These are phyloP conservation scores for Graphium colonna DNA, from an alignment of 2,888 invertebrate genomes.

Conservation along the genomic window DNA sequence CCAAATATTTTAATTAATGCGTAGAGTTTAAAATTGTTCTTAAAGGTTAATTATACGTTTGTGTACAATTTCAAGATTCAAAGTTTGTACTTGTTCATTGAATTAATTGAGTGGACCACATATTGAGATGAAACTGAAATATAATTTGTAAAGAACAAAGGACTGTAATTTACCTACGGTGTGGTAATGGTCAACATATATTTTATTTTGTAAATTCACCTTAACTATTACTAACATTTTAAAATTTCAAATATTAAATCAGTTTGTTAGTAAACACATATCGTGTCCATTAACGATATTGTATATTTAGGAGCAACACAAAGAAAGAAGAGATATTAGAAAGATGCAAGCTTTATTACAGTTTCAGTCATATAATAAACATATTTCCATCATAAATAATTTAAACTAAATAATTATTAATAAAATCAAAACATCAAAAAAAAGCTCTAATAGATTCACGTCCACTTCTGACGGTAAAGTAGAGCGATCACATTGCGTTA, in stretches of 20 bases:
- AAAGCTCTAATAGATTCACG: slow-evolving; percentile 56
- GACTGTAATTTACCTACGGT: too few species aligned
- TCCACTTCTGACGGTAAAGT: slow-evolving; percentile 66
- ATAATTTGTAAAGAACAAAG: too few species aligned
- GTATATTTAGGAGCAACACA: slow-evolving; percentile 48
- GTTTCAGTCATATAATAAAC: slow-evolving; percentile 71
- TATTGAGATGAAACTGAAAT: too few species aligned
- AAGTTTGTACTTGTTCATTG: neutral
- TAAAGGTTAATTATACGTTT: too few species aligned
- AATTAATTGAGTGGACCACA: too few species aligned
- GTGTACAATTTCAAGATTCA: too few species aligned
- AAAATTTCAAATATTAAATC: slow-evolving; percentile 10
- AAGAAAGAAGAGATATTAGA: slow-evolving; percentile 59
- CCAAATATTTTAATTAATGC: too few species aligned
- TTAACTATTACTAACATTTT: too few species aligned
- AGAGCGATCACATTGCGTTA: slow-evolving; percentile 69
- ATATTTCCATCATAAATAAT: slow-evolving; percentile 47
- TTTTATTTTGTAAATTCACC: too few species aligned
- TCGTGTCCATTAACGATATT: slow-evolving; percentile 66
- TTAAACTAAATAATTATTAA: slow-evolving; percentile 38
- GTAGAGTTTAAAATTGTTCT: too few species aligned
- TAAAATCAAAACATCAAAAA: slow-evolving; percentile 48
- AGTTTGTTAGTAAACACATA: slow-evolving; percentile 27
- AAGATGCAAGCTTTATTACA: slow-evolving; percentile 79
- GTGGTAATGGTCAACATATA: too few species aligned